Percentiles rank a stretch among this genome's conserved stretches.
Conservation (phyloP, 2,797 vertebrate genomes). For the Staurois parvus region DNA sequence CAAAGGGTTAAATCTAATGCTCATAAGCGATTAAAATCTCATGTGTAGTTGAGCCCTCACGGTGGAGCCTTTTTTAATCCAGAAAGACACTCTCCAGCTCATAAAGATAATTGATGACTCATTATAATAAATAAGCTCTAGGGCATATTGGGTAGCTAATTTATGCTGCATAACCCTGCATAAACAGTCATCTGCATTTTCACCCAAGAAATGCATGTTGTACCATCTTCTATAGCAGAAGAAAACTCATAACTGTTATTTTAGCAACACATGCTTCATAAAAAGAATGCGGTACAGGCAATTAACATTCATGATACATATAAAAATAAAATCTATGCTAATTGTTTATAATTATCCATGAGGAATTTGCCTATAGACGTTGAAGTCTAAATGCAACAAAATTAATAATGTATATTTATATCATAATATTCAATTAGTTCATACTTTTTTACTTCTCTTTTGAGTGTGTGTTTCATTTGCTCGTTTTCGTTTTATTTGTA, state of each 20-base stretch:
- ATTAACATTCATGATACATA: not conserved
- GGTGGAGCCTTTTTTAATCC: slow-evolving; percentile 28
- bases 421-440: not conserved
- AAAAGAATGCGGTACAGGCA: too few species aligned
- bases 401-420: not conserved
- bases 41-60: slow-evolving; percentile 1
- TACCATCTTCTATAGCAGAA: not conserved
- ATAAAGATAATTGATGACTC: slow-evolving; percentile 46
- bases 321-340: not conserved
- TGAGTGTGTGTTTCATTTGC: too few species aligned
- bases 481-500: too few species aligned
- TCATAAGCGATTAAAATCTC: not conserved
- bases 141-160: slow-evolving; percentile 41
- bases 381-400: not conserved
- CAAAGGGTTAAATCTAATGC: not conserved
- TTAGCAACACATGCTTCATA: not conserved
- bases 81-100: slow-evolving; percentile 42
- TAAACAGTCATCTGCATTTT: slow-evolving; percentile 8
- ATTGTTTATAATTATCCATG: not conserved
- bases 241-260: not conserved
- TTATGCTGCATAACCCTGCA: slow-evolving; percentile 2
- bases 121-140: slow-evolving; percentile 46
- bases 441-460: not conserved
- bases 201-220: not conserved
- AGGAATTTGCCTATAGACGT: not conserved